Conservation (phyloP, 2,888 invertebrate genomes). For the Polydesmus complanatus region DNA sequence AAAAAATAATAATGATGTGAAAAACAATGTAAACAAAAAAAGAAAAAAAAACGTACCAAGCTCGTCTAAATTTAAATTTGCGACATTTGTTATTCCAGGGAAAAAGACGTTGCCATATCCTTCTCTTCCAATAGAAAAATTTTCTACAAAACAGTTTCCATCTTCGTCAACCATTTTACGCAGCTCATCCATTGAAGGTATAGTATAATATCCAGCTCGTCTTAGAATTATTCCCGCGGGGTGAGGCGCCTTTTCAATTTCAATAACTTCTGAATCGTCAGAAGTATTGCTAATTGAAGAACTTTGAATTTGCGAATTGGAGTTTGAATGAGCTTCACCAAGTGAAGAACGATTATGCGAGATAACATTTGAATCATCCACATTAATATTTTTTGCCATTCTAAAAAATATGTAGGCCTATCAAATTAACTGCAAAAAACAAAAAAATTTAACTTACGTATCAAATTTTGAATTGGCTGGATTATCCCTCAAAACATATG, state of each 20-base stretch:
- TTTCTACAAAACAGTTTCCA: constrained; percentile 66
- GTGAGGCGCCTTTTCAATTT: constrained; percentile 35
- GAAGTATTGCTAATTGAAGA: constrained; percentile 4
- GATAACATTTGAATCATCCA: too few relatives aligned
- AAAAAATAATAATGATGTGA: constrained; percentile 15
- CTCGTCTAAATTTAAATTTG: constrained; percentile 71
- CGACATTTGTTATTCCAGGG: constrained; percentile 67
- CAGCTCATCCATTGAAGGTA: constrained; percentile 71
- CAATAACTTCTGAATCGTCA: constrained; percentile 3
- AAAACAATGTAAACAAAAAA: neutral
- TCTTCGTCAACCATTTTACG: constrained; percentile 50
- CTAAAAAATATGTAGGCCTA: too few relatives aligned
- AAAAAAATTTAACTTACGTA: neutral
- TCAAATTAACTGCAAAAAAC: neutral
- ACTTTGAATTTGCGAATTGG: neutral
- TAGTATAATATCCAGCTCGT: constrained; percentile 77
- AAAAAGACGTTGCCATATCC: constrained; percentile 85
- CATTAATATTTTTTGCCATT: too few relatives aligned
- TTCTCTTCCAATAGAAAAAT: constrained; percentile 73
- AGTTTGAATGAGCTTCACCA: neutral
- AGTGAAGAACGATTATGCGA: neutral
- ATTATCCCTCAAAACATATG: neutral
- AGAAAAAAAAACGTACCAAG: constrained; percentile 43
- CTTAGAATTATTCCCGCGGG: constrained; percentile 62
- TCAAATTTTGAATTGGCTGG: neutral